Evolutionary conservation across 1,140 invertebrate species (phyloP), one percentile per base, ranked within the genome.

Genomic region (Agrypnia vestita): DNA sequence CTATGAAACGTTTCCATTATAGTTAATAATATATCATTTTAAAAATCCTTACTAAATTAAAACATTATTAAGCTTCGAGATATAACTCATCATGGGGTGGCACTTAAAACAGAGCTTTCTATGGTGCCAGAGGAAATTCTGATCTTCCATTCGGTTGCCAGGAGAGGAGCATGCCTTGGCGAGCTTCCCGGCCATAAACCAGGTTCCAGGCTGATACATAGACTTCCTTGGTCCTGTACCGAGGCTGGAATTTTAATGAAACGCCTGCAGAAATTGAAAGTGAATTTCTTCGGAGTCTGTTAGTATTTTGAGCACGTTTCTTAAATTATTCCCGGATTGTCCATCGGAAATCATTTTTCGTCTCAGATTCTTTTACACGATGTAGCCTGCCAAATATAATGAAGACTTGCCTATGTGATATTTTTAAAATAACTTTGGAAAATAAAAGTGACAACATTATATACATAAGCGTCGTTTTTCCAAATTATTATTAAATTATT

Each of bases 241-340:
- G 21, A 21, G 62, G 19, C 17, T 43, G 43, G 62, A 67, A 67
- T 67, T 67, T 67, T 67, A 67, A 67, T 67, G 43, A 35, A 25
- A 25, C 25, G 25, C 19, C 43, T 35, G 62, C 62, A 67, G 43
- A 67, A 67, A 67, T 1, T 35, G 62, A 67, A 35, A n/a, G 10
- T 11, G 8, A 10, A 25, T 25, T n/a, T 67, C n/a, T n/a, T n/a
- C n/a, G n/a, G n/a, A n/a, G n/a, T n/a, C n/a, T n/a, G n/a, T n/a
- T 6, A 43, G 35, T 35, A 72, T 72, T 72, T 72, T 3, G 8
- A 15, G 67, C 67, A 72, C 67, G 67, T 21, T 47, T 12, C 17
- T 44, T n/a, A 9, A 72, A 72, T 72, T 72, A 72, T 72, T 72
- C 67, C 67, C 25, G 13, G 44, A 8, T 72, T 72, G 35, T 72